Percentiles rank a stretch among this genome's conserved stretches.
Evolutionary conservation across 2,113 vertebrate species (phyloP).

Genomic region (Lasiurus cinereus): DNA sequence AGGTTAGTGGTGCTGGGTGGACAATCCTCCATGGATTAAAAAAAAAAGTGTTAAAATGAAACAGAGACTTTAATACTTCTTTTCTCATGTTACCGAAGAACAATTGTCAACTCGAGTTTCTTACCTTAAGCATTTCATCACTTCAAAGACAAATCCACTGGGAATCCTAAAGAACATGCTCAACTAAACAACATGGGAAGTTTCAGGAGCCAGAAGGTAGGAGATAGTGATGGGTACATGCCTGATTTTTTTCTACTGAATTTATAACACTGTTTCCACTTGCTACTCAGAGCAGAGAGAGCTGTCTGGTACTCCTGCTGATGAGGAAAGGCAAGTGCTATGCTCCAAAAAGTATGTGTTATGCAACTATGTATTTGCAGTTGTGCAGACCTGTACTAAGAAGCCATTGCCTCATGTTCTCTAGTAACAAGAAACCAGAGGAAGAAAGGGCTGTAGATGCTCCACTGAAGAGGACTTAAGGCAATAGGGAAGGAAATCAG

Average conservation of each 20-base stretch:
- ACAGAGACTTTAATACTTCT: neutral
- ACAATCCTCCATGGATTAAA: neutral
- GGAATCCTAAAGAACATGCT: neutral
- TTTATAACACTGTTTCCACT: neutral
- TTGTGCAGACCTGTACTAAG: neutral
- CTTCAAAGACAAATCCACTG: neutral
- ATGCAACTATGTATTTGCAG: neutral
- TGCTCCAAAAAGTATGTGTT: neutral
- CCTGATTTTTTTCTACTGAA: neutral
- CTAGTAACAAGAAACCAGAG: neutral
- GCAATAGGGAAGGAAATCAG: neutral
- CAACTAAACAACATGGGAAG: neutral
- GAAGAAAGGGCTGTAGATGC: neutral
- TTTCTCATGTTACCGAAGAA: neutral
- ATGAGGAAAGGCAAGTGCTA: neutral
- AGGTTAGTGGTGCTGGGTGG: slow-evolving; percentile 41
- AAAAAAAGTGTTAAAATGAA: slow-evolving; percentile 36
- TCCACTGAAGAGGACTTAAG: neutral
- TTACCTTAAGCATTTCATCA: slow-evolving; percentile 14
- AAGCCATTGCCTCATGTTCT: neutral
- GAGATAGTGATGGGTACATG: neutral
- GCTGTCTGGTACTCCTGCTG: neutral
- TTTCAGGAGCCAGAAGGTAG: neutral
- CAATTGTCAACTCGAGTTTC: neutral
- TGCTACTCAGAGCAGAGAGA: neutral